Evolutionary conservation across 2,888 invertebrate genomes (phyloP), one percentile per base, ranked within the genome.

Genomic region (Dyspetes luteomarginatus): DNA sequence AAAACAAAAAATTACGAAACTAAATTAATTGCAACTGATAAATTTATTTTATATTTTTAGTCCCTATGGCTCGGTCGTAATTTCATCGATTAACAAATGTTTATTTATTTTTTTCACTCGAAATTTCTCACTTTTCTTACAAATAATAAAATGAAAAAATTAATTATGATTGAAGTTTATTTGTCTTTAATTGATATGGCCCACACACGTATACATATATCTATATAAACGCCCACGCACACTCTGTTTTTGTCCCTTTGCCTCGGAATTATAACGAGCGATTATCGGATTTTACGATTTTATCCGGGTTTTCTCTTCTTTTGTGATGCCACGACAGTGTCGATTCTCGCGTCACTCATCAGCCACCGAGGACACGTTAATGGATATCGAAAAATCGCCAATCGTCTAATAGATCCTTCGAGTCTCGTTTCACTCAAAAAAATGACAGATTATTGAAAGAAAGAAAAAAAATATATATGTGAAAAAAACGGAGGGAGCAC

Each of bases 211-310:
- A 26, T 30, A 26, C 45, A 7, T 15, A 15, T 1, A 5, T 43
- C 26, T 19, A 41, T 45, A 12, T 30, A 48, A 48, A 7, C 15
- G 48, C 17, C 15, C 50, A 62, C 55, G 19, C 65, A 36, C 30
- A 55, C 45, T 43, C 17, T 30, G 43, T 71, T 9, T 60, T 55
- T 36, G 15, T 19, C 45, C 45, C 71, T 41, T 26, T 4, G 43
- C 17, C 28, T 5, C 22, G 58, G 62, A 74, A 73, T 73, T 77
- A 64, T 81, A 64, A 77, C 73, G 74, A 81, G 74, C 69, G 69
- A 78, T 81, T 81, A 81, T 74, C 78, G 65, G 9, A 52, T 74
- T 81, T 81, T 71, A 78, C 60, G 74, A 67, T 65, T 52, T 81
- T 78, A 26, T 28, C 62, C 65, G 52, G 28, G 52, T 4, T 64